Base-by-base conservation (phyloP, 2,797 vertebrate species). In the Amazona finschi region DNA sequence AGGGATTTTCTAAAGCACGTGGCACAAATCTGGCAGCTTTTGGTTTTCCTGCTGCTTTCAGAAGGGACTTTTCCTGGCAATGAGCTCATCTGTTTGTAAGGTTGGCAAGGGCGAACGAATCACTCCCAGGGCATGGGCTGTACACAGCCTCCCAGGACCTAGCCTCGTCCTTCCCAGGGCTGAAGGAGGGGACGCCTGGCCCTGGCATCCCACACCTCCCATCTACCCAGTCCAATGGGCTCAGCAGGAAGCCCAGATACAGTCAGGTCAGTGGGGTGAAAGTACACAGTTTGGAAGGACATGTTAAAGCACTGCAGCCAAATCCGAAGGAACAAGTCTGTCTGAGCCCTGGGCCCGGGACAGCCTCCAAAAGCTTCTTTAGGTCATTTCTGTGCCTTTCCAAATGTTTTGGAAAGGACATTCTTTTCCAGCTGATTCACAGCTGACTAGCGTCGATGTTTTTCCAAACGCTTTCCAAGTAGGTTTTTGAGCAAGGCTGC, bases 361-460 rank as follows among this genome's bases (percentile, higher is more conserved):
- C 41, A 80, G 5, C 19, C 30, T 93, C 76, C 53, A 69, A 43
- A 66, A 44, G 46, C 74, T 95, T 87, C 69, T 43, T 31, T 67
- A 67, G 87, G 91, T 94, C 66, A 58, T 62, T 89, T 75, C 57
- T 87, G 24, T 75, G 85, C 16, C 46, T 80, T 89, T 80, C 53
- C 46, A 77, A 91, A 46, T 50, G 38, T 85, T 92, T 71, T 69
- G 46, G 58, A 85, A 85, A 69, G 16, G 31, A 53, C n/a, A 65
- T 92, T 94, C 74, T 61, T 93, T 93, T 60, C 66, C 82, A 61
- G 30, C 69, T 93, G 72, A 55, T 89, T 92, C 75, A 85, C 81
- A 89, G n/a, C 80, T 76, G 72, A 53, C 27, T 57, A 41, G 41
- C 46, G 30, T 8, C 9, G 3, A 58, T 72, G 31, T 74, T 91